These are phyloP conservation scores for Indicator maculatus DNA, from an alignment of 2,113 vertebrate genomes.

Conservation along the genomic window DNA sequence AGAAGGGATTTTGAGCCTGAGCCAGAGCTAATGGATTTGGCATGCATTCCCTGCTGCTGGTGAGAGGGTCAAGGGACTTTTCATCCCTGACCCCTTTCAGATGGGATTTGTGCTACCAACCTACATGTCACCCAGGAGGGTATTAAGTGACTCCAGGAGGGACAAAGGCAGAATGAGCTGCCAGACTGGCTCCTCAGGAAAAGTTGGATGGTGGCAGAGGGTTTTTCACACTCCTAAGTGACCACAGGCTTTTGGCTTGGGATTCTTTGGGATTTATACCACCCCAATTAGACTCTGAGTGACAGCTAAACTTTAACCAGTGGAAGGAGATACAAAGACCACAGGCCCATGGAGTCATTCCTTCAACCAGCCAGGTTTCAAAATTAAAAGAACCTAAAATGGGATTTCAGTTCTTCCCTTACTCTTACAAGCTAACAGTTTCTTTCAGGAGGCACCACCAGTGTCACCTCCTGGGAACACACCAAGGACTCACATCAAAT, in stretches of 20 bases:
- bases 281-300: not conserved
- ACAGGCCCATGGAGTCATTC: not conserved
- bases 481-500: not conserved
- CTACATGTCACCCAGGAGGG: not conserved
- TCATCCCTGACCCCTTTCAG: not conserved
- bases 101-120: not conserved
- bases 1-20: not conserved
- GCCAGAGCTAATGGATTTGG: slow-evolving; percentile 55
- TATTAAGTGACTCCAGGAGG: slow-evolving; percentile 8
- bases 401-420: slow-evolving; percentile 8
- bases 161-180: not conserved
- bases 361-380: not conserved
- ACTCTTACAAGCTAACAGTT: not conserved
- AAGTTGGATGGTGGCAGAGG: not conserved
- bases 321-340: slow-evolving; percentile 21
- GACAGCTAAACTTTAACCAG: not conserved
- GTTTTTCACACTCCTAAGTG: not conserved
- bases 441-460: not conserved
- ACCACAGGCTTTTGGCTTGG: not conserved
- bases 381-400: not conserved
- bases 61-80: accelerated
- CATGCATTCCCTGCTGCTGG: not conserved
- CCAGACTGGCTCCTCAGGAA: not conserved
- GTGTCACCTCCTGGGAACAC: not conserved
- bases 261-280: slow-evolving; percentile 24